A percentile compares a stretch with the other conserved stretches of the same genome.
phyloP scores from a whole-genome alignment of 2,113 vertebrate species.

The Pholis gunnellus region DNA sequence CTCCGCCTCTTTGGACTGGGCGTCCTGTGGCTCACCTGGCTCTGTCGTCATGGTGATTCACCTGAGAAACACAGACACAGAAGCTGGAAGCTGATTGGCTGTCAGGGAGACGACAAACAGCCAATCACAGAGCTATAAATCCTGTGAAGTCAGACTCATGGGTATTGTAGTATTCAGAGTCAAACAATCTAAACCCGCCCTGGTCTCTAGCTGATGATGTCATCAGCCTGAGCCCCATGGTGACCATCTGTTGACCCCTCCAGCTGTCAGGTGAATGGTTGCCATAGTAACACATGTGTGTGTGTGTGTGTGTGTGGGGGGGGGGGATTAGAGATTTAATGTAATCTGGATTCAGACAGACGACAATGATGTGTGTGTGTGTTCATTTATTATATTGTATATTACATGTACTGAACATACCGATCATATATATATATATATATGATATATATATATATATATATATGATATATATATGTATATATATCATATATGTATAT shows the following conservation, averaged over 20 bases:
- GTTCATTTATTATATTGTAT: too few relatives aligned
- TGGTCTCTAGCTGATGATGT: slow-evolving; percentile 5
- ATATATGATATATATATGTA: too few relatives aligned
- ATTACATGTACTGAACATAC: not conserved
- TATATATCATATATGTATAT: too few relatives aligned
- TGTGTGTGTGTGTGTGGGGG: too few relatives aligned
- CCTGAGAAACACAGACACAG: slow-evolving; percentile 27
- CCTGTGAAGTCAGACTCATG: not conserved
- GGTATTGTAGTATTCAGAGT: not conserved
- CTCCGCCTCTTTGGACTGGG: slow-evolving; percentile 67
- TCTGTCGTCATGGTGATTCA: slow-evolving; percentile 91
- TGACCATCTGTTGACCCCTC: slow-evolving; percentile 36
- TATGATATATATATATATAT: too few relatives aligned
- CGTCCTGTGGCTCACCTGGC: slow-evolving; percentile 86
- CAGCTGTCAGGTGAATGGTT: slow-evolving; percentile 55
- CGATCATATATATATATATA: too few relatives aligned
- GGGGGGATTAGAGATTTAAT: slow-evolving; percentile 49
- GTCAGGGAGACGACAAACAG: not conserved
- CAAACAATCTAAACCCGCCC: too few relatives aligned
- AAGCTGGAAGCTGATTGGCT: not conserved
- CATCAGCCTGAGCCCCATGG: slow-evolving; percentile 6
- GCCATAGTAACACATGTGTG: slow-evolving; percentile 31
- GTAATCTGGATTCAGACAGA: slow-evolving; percentile 44
- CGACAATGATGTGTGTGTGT: not conserved
- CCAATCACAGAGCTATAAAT: too few relatives aligned